Base-by-base conservation (phyloP, 2,888 invertebrate species). In the Reticulitermes lucifugus region DNA sequence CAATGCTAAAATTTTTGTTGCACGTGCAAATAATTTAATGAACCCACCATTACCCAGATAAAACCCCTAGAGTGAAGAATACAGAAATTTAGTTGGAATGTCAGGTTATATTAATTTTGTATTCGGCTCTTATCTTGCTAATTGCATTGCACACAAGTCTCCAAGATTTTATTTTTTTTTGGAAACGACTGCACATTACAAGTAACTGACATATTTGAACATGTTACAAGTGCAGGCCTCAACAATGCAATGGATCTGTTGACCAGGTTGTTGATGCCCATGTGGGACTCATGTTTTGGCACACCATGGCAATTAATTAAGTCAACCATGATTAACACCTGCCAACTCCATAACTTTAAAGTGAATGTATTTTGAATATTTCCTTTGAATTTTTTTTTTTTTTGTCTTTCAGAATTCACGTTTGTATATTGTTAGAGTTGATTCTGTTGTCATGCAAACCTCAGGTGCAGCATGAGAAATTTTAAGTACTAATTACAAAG, bases 241-340 rank as follows among this genome's bases (percentile, higher is more conserved):
- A 65, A 12, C 65, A 65, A 12, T 65, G 65, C n/a, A n/a, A 65
- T 65, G n/a, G 6, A n/a, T n/a, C 6, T 65, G 65, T 25, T 65
- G n/a, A 65, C 65, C n/a, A 10, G 25, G n/a, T 25, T 25, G n/a
- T 65, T 65, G 65, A 25, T 65, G 25, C 10, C 65, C 25, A 4
- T 1, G 1, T 65, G n/a, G 10, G 7, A 65, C 55, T 65, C 65
- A 65, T n/a, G 9, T 25, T n/a, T 65, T 35, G 25, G 65, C 65
- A 65, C 65, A 65, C 65, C 65, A 65, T 25, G 65, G 65, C 65
- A 65, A 65, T 65, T 65, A 65, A 65, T 25, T n/a, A 25, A 65
- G 65, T 65, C n/a, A 65, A 65, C 65, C 25, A n/a, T 65, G 25
- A 65, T 65, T n/a, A 65, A 25, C 25, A 65, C 25, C 25, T 65